phyloP scores from a whole-genome alignment of 1,140 invertebrate genomes.

The Zaprionus davidi region DNA sequence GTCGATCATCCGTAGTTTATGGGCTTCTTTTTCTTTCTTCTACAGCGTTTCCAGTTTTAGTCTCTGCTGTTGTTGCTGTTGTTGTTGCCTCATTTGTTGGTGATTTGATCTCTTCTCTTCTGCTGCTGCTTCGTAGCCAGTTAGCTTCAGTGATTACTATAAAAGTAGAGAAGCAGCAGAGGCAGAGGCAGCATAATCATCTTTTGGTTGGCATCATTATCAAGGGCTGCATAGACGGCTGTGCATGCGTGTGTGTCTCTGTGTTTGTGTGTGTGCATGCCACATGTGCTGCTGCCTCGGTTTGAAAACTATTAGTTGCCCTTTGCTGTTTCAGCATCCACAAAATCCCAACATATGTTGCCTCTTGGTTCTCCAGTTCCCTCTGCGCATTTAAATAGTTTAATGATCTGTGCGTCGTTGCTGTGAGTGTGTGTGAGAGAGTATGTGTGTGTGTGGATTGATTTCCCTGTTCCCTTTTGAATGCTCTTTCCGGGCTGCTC shows the following conservation, averaged over 20 bases:
- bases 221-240: slow-evolving; percentile 26
- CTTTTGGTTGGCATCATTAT: slow-evolving; percentile 61
- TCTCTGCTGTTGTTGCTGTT: not conserved
- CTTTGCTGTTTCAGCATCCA: slow-evolving; percentile 10
- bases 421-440: slow-evolving; percentile 5
- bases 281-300: slow-evolving; percentile 65
- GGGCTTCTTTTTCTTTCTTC: slow-evolving; percentile 56
- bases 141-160: slow-evolving; percentile 71
- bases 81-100: slow-evolving; percentile 66
- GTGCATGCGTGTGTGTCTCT: slow-evolving; percentile 31
- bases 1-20: slow-evolving; percentile 82
- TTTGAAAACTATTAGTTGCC: slow-evolving; percentile 80
- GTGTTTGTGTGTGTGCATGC: slow-evolving; percentile 39
- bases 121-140: slow-evolving; percentile 22
- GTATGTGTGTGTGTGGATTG: slow-evolving; percentile 23
- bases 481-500: slow-evolving; percentile 11
- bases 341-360: not conserved
- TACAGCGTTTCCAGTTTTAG: slow-evolving; percentile 26
- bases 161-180: slow-evolving; percentile 56
- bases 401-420: slow-evolving; percentile 73
- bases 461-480: slow-evolving; percentile 39
- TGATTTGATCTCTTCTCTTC: slow-evolving; percentile 69
- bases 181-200: slow-evolving; percentile 63
- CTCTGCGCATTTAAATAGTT: slow-evolving; percentile 75
- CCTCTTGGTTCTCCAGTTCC: slow-evolving; percentile 14